A percentile compares a stretch with the other conserved stretches of the same genome.
Conservation (phyloP, 2,113 vertebrate species). For the Stictonetta naevosa region DNA sequence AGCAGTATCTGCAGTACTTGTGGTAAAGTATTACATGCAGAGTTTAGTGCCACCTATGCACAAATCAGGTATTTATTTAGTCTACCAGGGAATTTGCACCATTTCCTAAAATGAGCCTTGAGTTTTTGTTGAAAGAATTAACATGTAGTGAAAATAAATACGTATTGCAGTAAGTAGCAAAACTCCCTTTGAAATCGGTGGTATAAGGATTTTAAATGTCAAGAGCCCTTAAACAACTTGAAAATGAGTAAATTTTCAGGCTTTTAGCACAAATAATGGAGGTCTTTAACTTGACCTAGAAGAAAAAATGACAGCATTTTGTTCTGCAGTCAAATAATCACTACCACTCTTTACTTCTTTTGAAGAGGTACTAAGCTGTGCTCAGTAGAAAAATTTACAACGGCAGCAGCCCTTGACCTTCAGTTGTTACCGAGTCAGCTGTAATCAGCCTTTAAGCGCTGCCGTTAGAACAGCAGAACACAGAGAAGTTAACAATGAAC, state of each 20-base stretch:
- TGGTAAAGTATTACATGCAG: rapidly evolving
- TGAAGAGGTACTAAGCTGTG: not conserved
- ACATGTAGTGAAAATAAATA: not conserved
- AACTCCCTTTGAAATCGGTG: not conserved
- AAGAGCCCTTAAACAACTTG: not conserved
- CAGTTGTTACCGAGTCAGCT: not conserved
- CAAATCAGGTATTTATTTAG: not conserved
- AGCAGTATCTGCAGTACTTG: not conserved
- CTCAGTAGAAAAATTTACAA: not conserved
- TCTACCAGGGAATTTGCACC: not conserved
- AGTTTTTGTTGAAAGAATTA: not conserved
- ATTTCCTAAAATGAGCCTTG: not conserved
- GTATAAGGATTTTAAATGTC: not conserved
- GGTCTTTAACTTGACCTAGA: not conserved
- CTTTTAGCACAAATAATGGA: not conserved
- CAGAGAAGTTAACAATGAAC: not conserved
- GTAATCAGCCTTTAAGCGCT: too few relatives aligned
- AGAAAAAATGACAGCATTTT: rapidly evolving
- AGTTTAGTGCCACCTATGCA: not conserved
- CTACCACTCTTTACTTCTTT: rapidly evolving
- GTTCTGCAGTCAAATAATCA: not conserved
- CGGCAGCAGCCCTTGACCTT: not conserved
- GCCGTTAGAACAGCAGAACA: not conserved
- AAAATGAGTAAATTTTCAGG: not conserved
- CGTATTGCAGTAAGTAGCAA: not conserved